Conservation (phyloP, 2,888 invertebrate species). For the Melinaea menophilus region DNA sequence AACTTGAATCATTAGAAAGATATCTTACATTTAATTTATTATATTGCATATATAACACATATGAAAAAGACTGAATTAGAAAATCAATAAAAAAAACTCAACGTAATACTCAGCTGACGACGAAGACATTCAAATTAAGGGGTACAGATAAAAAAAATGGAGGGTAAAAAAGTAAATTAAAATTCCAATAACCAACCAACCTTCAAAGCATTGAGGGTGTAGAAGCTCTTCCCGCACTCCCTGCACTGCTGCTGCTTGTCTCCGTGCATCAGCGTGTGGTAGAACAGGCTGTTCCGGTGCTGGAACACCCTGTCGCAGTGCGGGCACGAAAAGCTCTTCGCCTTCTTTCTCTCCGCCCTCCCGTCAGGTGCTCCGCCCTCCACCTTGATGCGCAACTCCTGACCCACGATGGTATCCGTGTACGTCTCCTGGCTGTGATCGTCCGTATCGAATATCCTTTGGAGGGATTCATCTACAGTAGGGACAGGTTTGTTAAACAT, state of each 20-base stretch:
- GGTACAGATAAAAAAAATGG: background rate
- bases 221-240: constrained; percentile 89
- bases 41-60: no score
- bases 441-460: constrained; percentile 61
- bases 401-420: constrained; percentile 43
- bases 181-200: no score
- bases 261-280: constrained; percentile 88
- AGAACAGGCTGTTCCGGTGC: constrained; percentile 89
- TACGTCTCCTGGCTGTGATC: constrained; percentile 40
- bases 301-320: constrained; percentile 86
- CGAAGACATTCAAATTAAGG: background rate
- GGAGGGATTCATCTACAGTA: constrained; percentile 62
- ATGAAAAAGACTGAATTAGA: no score
- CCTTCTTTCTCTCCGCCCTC: constrained; percentile 41
- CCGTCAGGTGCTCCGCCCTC: no score
- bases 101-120: no score
- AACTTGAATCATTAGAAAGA: no score
- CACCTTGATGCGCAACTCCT: constrained; percentile 17
- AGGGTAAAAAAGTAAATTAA: no score
- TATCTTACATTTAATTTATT: no score
- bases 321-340: constrained; percentile 74
- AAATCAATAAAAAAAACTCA: no score
- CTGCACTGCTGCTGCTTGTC: constrained; percentile 87
- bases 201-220: constrained; percentile 88
- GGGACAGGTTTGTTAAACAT: background rate